Evolutionary conservation across 2,888 invertebrate genomes (phyloP).

Genomic region (Melipona bicolor): DNA sequence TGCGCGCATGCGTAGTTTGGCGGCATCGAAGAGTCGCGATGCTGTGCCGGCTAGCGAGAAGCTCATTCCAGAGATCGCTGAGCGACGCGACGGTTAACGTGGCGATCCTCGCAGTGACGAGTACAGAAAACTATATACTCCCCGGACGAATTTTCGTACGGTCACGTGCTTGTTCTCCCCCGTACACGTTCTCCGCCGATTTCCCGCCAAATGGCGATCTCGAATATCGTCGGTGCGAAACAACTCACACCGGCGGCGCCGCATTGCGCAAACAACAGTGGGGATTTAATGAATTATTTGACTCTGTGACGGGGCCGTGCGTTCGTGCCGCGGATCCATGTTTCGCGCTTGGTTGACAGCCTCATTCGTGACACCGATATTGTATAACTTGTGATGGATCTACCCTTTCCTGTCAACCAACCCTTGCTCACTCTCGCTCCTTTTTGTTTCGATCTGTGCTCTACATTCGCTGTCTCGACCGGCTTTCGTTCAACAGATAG

Average conservation of each 20-base stretch:
- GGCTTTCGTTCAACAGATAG: not conserved
- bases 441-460: conserved; percentile 1
- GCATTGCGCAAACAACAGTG: conserved; percentile 50
- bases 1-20: conserved; percentile 35
- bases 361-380: conserved; percentile 21
- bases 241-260: not conserved
- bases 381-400: conserved; percentile 22
- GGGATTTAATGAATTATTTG: conserved; percentile 33
- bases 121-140: not conserved
- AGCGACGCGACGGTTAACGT: conserved; percentile 26
- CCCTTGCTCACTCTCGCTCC: not conserved
- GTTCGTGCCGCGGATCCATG: conserved; percentile 31
- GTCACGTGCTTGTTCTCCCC: conserved; percentile 25
- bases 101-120: conserved; percentile 1
- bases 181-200: not conserved
- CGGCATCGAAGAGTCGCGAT: not conserved
- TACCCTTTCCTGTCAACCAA: conserved; percentile 3
- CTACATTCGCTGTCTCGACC: not conserved
- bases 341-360: conserved; percentile 24
- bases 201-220: conserved; percentile 31
- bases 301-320: conserved; percentile 29
- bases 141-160: not conserved
- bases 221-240: not conserved
- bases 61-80: conserved; percentile 30
- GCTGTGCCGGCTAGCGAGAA: not conserved